A percentile compares a stretch with the other conserved stretches of the same genome.
phyloP scores from a whole-genome alignment of 2,113 vertebrate species.

The Varanus salvator region DNA sequence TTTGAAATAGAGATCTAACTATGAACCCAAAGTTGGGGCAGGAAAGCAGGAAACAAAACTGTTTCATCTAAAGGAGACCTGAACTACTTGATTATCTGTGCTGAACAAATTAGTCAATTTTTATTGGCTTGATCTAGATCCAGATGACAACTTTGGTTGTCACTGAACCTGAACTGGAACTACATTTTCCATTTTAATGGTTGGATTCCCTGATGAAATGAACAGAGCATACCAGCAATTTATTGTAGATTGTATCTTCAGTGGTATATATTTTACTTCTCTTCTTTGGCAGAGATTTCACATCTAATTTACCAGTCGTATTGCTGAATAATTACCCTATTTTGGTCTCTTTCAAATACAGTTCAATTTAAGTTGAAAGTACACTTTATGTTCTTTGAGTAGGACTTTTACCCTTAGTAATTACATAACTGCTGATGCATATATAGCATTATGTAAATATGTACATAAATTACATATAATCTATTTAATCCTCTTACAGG shows the following conservation, averaged over 20 bases:
- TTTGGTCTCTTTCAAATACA: background rate
- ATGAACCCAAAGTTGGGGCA: background rate
- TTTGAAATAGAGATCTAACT: background rate
- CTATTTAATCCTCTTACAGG: conserved; percentile 71
- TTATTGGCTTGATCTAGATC: background rate
- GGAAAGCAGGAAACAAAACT: background rate
- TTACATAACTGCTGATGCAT: conserved; percentile 32
- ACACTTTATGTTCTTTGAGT: background rate
- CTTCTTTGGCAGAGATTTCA: background rate
- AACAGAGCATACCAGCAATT: background rate
- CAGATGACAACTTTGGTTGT: background rate
- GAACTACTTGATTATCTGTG: background rate
- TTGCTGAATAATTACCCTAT: fast-evolving
- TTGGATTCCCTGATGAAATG: background rate
- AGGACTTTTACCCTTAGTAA: conserved; percentile 44
- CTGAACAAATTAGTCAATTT: background rate
- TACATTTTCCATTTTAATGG: background rate
- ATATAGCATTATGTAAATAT: conserved; percentile 13
- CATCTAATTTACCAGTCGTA: background rate
- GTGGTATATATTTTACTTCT: background rate
- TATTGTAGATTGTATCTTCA: conserved; percentile 11
- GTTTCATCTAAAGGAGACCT: background rate
- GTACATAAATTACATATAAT: conserved; percentile 28
- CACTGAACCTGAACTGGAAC: background rate
- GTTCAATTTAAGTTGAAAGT: background rate